Percentiles rank a stretch among this genome's conserved stretches.
phyloP scores from a whole-genome alignment of 1,140 invertebrate genomes.

The Pteromalus puparum region DNA sequence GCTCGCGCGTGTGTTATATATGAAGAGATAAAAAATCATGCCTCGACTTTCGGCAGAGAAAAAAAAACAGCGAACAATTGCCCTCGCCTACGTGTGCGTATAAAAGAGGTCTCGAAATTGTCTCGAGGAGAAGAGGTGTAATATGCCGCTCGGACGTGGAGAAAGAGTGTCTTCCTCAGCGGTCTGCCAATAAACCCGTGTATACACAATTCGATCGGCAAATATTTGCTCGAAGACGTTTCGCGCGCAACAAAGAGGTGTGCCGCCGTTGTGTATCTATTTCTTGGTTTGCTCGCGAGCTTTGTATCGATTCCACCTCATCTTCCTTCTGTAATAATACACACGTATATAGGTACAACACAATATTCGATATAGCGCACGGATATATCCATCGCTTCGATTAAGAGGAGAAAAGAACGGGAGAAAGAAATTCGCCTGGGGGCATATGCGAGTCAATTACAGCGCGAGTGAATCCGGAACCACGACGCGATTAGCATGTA shows the following conservation, averaged over 20 bases:
- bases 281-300: neutral
- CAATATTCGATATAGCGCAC: neutral
- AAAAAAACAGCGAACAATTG: neutral
- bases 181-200: neutral
- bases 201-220: conserved; percentile 26
- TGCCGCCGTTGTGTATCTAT: neutral
- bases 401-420: neutral
- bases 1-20: neutral
- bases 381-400: neutral
- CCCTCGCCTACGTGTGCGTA: neutral
- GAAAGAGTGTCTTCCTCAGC: neutral
- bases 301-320: neutral
- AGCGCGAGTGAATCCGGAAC: neutral
- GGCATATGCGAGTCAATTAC: conserved; percentile 11
- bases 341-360: no score
- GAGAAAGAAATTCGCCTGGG: neutral
- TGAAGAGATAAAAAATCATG: neutral
- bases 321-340: neutral
- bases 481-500: conserved; percentile 22
- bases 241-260: conserved; percentile 2
- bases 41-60: neutral
- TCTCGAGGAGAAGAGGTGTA: neutral
- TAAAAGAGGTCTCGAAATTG: neutral
- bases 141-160: neutral
- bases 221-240: conserved; percentile 5